Conservation (phyloP, 1,140 invertebrate species). For the Atta colombica region DNA sequence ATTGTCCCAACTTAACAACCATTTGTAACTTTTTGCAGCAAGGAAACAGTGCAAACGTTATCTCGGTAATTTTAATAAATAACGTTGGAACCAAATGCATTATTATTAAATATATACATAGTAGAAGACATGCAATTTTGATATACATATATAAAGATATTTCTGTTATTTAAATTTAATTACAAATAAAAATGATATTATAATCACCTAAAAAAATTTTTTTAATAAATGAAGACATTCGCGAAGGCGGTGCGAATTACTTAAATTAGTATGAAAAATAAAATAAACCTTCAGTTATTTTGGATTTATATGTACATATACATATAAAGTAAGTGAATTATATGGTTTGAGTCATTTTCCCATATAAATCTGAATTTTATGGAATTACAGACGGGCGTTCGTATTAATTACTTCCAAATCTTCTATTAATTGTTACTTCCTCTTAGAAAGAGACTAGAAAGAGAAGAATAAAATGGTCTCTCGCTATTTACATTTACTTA, state of each 20-base stretch:
- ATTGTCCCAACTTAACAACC: not conserved
- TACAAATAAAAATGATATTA: slow-evolving; percentile 1
- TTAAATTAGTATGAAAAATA: not conserved
- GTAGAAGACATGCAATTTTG: not conserved
- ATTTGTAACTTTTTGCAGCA: not conserved
- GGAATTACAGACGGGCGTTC: not conserved
- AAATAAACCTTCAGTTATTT: not conserved
- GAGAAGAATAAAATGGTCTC: not conserved
- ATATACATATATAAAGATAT: slow-evolving; percentile 2
- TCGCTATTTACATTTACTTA: not conserved
- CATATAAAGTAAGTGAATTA: not conserved
- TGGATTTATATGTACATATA: not conserved
- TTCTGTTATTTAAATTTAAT: not conserved
- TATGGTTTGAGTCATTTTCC: not conserved
- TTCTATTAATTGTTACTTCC: slow-evolving; percentile 13
- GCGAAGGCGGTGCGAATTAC: not conserved
- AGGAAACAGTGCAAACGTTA: not conserved
- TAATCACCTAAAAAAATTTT: not conserved
- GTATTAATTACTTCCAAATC: not conserved
- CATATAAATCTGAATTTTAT: not conserved
- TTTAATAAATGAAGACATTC: not conserved
- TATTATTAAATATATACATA: not conserved
- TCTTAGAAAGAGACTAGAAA: not conserved
- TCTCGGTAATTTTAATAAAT: not conserved
- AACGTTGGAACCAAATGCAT: not conserved